phyloP scores from a whole-genome alignment of 2,113 vertebrate species.

The Sylvilagus bachmani region DNA sequence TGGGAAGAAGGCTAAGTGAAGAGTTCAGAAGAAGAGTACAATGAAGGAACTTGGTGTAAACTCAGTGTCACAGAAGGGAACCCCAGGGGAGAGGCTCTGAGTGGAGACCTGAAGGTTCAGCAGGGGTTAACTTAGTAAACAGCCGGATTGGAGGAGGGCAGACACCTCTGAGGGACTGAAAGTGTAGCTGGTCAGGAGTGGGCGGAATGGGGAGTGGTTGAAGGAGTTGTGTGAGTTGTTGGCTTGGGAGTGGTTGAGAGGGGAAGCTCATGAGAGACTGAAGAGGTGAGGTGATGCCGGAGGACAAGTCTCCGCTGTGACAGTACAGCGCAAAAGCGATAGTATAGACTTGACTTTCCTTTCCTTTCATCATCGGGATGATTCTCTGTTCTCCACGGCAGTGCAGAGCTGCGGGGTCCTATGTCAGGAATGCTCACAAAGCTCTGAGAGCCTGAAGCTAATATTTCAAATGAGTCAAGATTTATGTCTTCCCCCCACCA shows the following conservation, averaged over 20 bases:
- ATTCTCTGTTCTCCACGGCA: background rate
- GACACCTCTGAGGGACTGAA: background rate
- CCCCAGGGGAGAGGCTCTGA: background rate
- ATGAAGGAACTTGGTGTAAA: background rate
- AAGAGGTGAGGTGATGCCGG: background rate
- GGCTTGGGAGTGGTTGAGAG: background rate
- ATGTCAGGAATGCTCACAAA: background rate
- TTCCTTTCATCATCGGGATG: background rate
- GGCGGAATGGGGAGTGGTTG: background rate
- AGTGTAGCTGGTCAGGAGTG: background rate
- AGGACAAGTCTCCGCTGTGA: background rate
- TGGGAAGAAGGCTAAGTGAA: background rate
- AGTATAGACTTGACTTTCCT: background rate
- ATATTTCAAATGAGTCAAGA: slow-evolving; percentile 34
- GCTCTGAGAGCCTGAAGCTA: background rate
- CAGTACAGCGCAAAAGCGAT: background rate
- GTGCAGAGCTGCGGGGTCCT: background rate
- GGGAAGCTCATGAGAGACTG: background rate
- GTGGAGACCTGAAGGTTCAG: background rate
- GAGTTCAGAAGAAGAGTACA: background rate
- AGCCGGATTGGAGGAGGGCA: background rate
- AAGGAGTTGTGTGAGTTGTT: background rate
- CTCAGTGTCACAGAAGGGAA: background rate
- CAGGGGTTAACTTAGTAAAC: background rate
- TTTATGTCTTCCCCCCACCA: slow-evolving; percentile 34